phyloP scores from a whole-genome alignment of 2,888 invertebrate genomes.

The Cecidostiba fungosa region DNA sequence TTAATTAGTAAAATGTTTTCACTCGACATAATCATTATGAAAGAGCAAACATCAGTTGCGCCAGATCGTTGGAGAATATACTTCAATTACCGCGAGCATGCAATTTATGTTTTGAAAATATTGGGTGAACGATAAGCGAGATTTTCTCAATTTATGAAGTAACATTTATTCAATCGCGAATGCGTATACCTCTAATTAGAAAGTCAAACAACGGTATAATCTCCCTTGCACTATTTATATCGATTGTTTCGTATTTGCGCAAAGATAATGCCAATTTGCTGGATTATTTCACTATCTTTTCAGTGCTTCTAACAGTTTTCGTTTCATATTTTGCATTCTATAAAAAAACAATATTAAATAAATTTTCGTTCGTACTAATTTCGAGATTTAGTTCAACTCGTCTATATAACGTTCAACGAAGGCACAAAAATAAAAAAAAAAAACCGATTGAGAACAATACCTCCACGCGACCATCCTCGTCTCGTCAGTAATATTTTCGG shows the following conservation, averaged over 20 bases:
- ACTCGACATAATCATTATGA: not conserved
- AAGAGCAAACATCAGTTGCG: not conserved
- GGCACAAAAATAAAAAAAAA: not conserved
- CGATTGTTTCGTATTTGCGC: not conserved
- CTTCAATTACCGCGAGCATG: not conserved
- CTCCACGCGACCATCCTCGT: not conserved
- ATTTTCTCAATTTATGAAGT: not conserved
- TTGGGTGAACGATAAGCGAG: not conserved
- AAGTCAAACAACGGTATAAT: not conserved
- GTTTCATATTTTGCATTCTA: too few species aligned
- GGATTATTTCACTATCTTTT: too few species aligned
- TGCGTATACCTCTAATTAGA: slow-evolving; percentile 16
- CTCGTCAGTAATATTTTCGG: slow-evolving; percentile 19
- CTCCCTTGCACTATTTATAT: not conserved
- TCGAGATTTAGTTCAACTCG: too few species aligned
- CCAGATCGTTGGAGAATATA: not conserved
- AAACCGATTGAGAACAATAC: not conserved
- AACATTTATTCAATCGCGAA: slow-evolving; percentile 10
- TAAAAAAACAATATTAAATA: too few species aligned
- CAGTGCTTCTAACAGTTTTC: too few species aligned
- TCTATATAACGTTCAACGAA: too few species aligned
- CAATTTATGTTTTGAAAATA: not conserved
- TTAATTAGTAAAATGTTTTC: slow-evolving; percentile 1
- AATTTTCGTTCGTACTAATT: too few species aligned
- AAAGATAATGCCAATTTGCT: too few species aligned